Evolutionary conservation across 2,797 vertebrate genomes (phyloP), one percentile per base, ranked within the genome.

Genomic region (Picus viridis): DNA sequence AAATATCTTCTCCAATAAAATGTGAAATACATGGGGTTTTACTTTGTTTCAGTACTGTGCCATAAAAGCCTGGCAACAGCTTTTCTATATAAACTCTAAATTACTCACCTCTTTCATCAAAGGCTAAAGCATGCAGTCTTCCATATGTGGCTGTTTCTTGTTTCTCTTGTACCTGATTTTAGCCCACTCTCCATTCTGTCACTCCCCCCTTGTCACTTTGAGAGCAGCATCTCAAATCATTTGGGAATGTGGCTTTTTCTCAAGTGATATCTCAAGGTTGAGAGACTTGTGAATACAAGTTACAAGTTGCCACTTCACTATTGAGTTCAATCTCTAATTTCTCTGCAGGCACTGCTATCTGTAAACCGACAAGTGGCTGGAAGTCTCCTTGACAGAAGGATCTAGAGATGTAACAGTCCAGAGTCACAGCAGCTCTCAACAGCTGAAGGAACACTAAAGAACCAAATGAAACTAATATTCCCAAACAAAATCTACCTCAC

Each of bases 231-330:
- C 89, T 70, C 76, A 86, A 93, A 86, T 71, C 76, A 24, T 58
- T 91, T 84, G 34, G 79, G 57, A 92, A 88, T 5, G 16, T 30
- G 32, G 51, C 62, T 75, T 83, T 86, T 95, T 67, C 76, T 88
- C 53, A 96, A 91, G 89, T 74, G 87, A 57, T 77, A 85, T 84
- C 85, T 95, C 80, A 74, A 74, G 77, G 62, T 19, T 74, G 65
- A 96, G 90, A 92, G 90, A 81, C 62, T 95, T 90, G 69, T 89
- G 86, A 90, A 77, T 45, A 67, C 1, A 91, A 43, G 81, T 59
- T 92, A 54, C 58, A 94, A 94, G 92, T 95, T 93, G 83, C 84
- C 91, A 77, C 89, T 95, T 93, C 83, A 73, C 87, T 71, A 18
- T 53, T 13, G 74, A 68, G 61, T 65, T 95, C 76, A 80, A 45